A percentile compares a stretch with the other conserved stretches of the same genome.
These are phyloP conservation scores for Periphyllus acericola DNA, from an alignment of 2,888 invertebrate species.

Conservation along the genomic window DNA sequence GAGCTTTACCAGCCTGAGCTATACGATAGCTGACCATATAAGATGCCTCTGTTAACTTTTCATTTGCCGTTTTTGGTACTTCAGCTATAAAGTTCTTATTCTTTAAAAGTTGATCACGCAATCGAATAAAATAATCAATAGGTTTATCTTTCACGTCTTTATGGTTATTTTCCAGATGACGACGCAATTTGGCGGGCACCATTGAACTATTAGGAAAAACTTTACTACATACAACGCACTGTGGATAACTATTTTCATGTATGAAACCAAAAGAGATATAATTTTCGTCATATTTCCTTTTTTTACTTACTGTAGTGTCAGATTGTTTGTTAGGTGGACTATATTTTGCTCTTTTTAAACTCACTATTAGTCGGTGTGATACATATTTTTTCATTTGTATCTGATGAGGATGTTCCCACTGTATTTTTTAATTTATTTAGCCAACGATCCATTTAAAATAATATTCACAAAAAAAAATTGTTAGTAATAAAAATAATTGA, in stretches of 20 bases:
- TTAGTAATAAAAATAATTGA: constrained; percentile 5
- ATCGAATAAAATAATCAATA: constrained; percentile 29
- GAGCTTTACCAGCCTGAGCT: constrained; percentile 64
- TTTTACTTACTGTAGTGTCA: neutral
- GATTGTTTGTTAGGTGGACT: constrained; percentile 15
- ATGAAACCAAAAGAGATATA: constrained; percentile 14
- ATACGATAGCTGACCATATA: constrained; percentile 55
- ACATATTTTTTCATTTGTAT: constrained; percentile 11
- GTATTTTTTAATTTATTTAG: constrained; percentile 17
- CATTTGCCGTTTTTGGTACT: constrained; percentile 13
- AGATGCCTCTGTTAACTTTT: neutral
- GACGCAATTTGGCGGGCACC: constrained; percentile 6
- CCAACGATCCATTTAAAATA: neutral
- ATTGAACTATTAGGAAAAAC: constrained; percentile 34
- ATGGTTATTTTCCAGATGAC: constrained; percentile 34
- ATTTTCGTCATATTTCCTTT: constrained; percentile 11
- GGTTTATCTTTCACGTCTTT: constrained; percentile 31
- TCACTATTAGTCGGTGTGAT: neutral
- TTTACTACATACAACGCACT: neutral
- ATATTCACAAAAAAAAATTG: neutral
- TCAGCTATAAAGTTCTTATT: neutral
- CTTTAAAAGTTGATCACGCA: constrained; percentile 24
- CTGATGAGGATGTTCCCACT: constrained; percentile 16
- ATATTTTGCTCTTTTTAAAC: constrained; percentile 30
- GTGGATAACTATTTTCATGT: constrained; percentile 12